Conservation (phyloP, 2,888 invertebrate genomes). For the Platycheirus albimanus region DNA sequence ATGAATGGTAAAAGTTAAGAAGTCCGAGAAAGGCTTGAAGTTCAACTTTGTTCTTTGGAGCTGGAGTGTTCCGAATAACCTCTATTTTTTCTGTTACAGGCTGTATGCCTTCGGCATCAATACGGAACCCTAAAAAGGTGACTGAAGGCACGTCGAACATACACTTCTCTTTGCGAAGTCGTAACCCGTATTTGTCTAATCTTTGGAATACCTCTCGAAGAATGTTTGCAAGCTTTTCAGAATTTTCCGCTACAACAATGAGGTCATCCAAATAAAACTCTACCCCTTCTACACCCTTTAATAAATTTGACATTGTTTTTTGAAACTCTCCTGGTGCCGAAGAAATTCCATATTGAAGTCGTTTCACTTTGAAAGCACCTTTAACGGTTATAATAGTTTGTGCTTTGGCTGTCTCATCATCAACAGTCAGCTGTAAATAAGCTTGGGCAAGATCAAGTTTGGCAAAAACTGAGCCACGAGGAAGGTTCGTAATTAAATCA, state of each 20-base stretch:
- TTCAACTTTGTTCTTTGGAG: no score
- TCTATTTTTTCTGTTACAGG: neutral
- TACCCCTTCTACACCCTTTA: conserved; percentile 45
- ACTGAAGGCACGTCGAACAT: conserved; percentile 16
- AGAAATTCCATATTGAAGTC: no score
- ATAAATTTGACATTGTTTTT: conserved; percentile 36
- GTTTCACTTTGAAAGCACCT: conserved; percentile 76
- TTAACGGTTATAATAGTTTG: conserved; percentile 67
- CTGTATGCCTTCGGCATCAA: conserved; percentile 56
- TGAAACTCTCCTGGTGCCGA: conserved; percentile 64
- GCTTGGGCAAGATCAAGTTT: conserved; percentile 79
- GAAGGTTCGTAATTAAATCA: conserved; percentile 59
- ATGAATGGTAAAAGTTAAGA: no score
- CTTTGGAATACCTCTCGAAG: conserved; percentile 38
- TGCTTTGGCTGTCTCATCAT: conserved; percentile 76
- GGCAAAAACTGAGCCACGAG: conserved; percentile 77
- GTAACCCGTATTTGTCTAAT: conserved; percentile 38
- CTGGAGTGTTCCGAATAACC: no score
- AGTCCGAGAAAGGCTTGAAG: no score
- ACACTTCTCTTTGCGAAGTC: conserved; percentile 10
- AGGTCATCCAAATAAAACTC: conserved; percentile 68
- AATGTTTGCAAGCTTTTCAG: conserved; percentile 30
- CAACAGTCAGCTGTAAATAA: conserved; percentile 78
- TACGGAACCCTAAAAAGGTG: conserved; percentile 55
- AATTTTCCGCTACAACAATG: conserved; percentile 50